These are phyloP conservation scores for Bryconaethiops microstoma DNA, from an alignment of 2,797 vertebrate genomes.

Conservation along the genomic window DNA sequence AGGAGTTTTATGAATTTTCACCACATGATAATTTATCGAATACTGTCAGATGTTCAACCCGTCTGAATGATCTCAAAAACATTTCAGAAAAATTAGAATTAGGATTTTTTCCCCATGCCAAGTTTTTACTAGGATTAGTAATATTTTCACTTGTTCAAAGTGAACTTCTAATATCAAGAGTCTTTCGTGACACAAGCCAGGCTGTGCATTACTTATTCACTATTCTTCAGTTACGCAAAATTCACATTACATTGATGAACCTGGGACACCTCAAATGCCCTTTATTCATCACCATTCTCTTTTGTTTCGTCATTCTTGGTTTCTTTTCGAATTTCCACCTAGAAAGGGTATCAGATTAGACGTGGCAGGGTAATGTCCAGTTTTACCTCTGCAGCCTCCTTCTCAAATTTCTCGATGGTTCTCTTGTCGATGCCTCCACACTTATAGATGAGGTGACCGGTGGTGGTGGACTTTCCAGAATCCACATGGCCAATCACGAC, in stretches of 20 bases:
- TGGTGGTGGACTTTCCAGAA: conserved; percentile 87
- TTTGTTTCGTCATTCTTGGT: neutral
- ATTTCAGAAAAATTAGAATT: too few relatives aligned
- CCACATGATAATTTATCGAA: too few relatives aligned
- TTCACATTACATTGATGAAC: neutral
- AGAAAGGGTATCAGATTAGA: neutral
- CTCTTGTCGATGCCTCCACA: conserved; percentile 87
- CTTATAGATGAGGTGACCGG: conserved; percentile 87
- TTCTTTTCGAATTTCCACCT: neutral
- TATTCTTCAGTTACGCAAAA: neutral
- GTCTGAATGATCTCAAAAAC: too few relatives aligned
- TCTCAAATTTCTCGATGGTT: conserved; percentile 88
- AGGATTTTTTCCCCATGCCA: too few relatives aligned
- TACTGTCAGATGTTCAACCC: too few relatives aligned
- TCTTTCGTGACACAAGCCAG: neutral
- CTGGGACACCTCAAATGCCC: neutral
- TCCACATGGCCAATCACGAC: conserved; percentile 88
- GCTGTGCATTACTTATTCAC: neutral
- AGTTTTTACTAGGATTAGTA: too few relatives aligned
- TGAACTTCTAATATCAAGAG: too few relatives aligned
- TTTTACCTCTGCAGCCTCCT: conserved; percentile 84
- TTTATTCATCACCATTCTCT: neutral
- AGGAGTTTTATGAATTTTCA: too few relatives aligned
- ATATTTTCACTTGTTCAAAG: too few relatives aligned
- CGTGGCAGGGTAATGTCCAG: neutral